These are phyloP conservation scores for Cossypha polioptera DNA, from an alignment of 2,797 vertebrate genomes.

Conservation along the genomic window DNA sequence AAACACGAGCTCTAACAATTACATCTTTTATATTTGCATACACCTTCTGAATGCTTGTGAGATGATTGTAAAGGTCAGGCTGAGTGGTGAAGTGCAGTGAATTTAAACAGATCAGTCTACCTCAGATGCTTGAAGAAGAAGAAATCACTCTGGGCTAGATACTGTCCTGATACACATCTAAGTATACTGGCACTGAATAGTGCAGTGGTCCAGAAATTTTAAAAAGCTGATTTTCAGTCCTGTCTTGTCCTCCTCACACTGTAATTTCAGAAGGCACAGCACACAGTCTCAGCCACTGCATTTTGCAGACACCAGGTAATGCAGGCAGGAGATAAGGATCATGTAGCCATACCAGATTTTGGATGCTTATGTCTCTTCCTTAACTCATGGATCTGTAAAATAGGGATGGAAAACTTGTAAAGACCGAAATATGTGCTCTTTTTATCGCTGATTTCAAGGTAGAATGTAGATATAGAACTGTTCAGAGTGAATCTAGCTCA, in stretches of 20 bases:
- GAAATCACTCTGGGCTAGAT: background rate
- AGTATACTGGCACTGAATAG: background rate
- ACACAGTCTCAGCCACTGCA: background rate
- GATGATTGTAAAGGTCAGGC: background rate
- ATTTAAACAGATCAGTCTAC: background rate
- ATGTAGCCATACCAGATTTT: background rate
- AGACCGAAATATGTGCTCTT: background rate
- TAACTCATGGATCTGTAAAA: background rate
- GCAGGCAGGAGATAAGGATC: background rate
- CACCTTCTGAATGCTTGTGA: background rate
- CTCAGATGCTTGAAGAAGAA: background rate
- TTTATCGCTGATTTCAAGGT: background rate
- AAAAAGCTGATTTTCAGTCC: background rate
- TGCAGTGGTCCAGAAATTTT: background rate
- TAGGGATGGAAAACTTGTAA: background rate
- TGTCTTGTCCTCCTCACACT: background rate
- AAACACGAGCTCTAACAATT: background rate
- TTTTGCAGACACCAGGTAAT: background rate
- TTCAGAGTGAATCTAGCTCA: background rate
- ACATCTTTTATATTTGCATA: background rate
- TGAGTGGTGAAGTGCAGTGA: background rate
- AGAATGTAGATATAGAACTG: background rate
- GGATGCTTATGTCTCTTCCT: background rate
- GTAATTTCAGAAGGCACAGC: background rate
- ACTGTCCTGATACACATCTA: background rate